Base-by-base conservation (phyloP, 2,797 vertebrate species). In the Pyrocephalus nanus region DNA sequence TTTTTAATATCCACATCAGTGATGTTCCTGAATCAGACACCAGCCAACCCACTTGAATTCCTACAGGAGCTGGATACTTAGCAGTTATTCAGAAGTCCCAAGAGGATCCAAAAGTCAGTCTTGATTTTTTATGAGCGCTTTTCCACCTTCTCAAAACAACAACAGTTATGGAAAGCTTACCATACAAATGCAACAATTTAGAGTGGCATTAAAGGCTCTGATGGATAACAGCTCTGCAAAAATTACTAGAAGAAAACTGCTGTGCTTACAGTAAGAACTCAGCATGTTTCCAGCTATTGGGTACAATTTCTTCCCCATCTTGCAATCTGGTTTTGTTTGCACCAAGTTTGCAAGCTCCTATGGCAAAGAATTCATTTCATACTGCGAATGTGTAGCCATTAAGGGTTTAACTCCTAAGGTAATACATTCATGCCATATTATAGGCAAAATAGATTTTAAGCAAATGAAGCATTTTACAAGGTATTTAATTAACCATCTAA, bases 191-290 rank as follows among this genome's bases (percentile, higher is more conserved):
- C 42, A 79, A 76, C 25, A 79, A 71, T 73, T 86, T 19, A 53
- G 47, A 73, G 26, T 66, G 78, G 73, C 67, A 82, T 64, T 55
- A 92, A 75, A 8, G 58, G 64, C 62, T 62, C 23, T 66, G 71
- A 89, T 6, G 20, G 40, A 12, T 72, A 88, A 88, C 55, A 85
- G 55, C 34, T 66, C 43, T 74, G 23, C 86, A 84, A 72, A 79
- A 90, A 82, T 87, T 87, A 82, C 84, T 53, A 87, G 12, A 82
- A 85, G 74, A 76, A 89, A 89, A 89, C 77, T 79, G 51, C 50
- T 62, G 71, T 0, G 12, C 15, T 78, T 88, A 74, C 42, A 70
- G 43, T 42, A 91, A 79, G 32, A 94, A 53, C 55, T 89, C 87
- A 70, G 81, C 2, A 0, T 71, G 87, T 51, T 92, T 89, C 71